Conservation (phyloP, 2,888 invertebrate genomes). For the Catocala fraxini region DNA sequence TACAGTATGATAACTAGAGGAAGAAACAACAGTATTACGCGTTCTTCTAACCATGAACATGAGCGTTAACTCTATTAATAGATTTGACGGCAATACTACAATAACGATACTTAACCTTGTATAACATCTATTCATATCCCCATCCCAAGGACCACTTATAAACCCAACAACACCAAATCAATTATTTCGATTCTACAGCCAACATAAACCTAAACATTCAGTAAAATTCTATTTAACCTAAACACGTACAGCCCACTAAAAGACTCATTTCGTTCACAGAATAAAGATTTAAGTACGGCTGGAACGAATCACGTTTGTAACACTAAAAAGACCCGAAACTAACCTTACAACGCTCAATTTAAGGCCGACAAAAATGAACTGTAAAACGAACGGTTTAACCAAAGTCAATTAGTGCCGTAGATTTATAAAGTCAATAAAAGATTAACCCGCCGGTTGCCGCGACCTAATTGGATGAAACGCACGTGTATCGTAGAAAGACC, state of each 20-base stretch:
- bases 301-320: not conserved
- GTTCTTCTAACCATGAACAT: too few species aligned
- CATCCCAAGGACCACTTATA: too few species aligned
- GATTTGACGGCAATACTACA: too few species aligned
- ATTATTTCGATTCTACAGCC: not conserved
- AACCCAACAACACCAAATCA: too few species aligned
- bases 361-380: conserved; percentile 41
- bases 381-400: conserved; percentile 47
- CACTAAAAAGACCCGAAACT: conserved; percentile 11
- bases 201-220: not conserved
- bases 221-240: not conserved
- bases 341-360: conserved; percentile 35
- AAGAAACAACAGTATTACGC: too few species aligned
- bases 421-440: conserved; percentile 63
- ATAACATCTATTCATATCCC: too few species aligned
- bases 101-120: too few species aligned
- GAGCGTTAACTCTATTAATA: too few species aligned
- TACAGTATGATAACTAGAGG: too few species aligned
- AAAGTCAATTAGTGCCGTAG: conserved; percentile 52
- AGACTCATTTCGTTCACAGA: not conserved
- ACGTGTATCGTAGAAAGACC: conserved; percentile 42
- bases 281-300: not conserved
- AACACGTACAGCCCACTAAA: not conserved
- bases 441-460: conserved; percentile 54
- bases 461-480: conserved; percentile 58